Percentiles rank a stretch among this genome's conserved stretches.
Evolutionary conservation across 2,113 vertebrate species (phyloP).

Genomic region (Erpornis zantholeuca): DNA sequence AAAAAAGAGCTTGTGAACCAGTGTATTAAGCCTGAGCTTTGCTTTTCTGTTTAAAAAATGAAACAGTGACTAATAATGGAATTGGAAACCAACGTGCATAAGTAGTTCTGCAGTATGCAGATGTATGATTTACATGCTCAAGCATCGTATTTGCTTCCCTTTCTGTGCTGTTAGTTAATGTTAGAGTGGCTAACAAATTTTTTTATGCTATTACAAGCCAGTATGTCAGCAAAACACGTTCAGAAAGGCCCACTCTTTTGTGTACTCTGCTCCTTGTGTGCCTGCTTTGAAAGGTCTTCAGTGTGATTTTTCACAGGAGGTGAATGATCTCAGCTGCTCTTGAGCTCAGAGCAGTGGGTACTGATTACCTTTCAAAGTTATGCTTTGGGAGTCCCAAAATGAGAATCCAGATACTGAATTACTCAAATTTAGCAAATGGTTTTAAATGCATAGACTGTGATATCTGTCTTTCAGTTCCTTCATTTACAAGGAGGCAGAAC

Average conservation of each 20-base stretch:
- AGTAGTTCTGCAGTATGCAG: not conserved
- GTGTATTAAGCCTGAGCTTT: not conserved
- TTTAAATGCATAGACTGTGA: conserved; percentile 18
- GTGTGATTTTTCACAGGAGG: not conserved
- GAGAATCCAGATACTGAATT: conserved; percentile 34
- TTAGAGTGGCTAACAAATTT: not conserved
- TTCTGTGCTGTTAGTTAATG: not conserved
- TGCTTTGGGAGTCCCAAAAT: conserved; percentile 55
- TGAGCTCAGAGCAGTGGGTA: conserved; percentile 20
- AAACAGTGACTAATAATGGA: not conserved
- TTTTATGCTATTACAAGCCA: not conserved
- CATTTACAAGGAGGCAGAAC: conserved; percentile 34
- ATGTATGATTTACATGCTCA: not conserved
- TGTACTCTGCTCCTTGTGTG: not conserved
- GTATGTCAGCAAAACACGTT: not conserved
- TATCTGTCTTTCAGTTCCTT: conserved; percentile 19
- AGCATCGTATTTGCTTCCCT: not conserved
- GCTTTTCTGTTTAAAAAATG: not conserved
- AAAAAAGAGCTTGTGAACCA: not conserved
- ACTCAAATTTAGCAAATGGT: conserved; percentile 27
- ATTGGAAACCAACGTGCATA: not conserved
- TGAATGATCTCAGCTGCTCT: not conserved
- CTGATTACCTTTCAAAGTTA: conserved; percentile 33
- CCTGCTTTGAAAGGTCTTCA: not conserved
- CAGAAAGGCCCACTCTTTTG: not conserved